Conservation (phyloP, 35 echinoderm and acorn worm species). For the Lytechinus pictus region DNA sequence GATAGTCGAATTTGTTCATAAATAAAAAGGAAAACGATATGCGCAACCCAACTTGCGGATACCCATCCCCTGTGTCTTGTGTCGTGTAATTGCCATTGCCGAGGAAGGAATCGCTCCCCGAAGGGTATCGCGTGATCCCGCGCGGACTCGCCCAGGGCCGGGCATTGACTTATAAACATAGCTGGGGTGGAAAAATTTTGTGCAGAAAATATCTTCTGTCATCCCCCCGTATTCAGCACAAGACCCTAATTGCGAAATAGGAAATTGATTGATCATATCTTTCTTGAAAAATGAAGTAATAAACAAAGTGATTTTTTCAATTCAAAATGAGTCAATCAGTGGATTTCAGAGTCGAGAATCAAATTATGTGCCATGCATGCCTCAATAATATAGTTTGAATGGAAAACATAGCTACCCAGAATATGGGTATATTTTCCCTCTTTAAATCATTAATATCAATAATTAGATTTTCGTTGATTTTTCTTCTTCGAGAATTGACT, state of each 20-base stretch:
- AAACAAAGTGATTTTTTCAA: constrained; percentile 44
- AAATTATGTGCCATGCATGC: constrained; percentile 45
- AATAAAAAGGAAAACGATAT: constrained; percentile 56
- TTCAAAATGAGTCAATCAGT: constrained; percentile 30
- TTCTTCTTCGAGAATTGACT: not conserved
- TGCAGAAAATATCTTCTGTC: constrained; percentile 26
- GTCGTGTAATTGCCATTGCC: constrained; percentile 46
- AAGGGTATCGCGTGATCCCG: constrained; percentile 22
- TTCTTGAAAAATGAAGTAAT: not conserved
- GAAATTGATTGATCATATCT: constrained; percentile 54
- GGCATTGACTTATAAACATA: constrained; percentile 39
- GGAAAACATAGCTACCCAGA: not conserved
- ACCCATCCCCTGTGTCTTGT: constrained; percentile 44
- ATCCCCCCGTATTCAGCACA: not conserved
- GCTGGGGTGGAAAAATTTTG: constrained; percentile 29
- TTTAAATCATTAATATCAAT: not conserved
- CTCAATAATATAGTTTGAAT: not conserved
- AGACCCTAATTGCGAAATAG: constrained; percentile 45
- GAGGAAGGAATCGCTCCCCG: constrained; percentile 36
- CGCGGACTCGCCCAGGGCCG: constrained; percentile 27
- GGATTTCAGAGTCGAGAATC: constrained; percentile 44
- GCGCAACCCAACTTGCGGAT: constrained; percentile 18
- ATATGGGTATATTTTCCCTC: not conserved
- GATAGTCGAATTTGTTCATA: constrained; percentile 54
- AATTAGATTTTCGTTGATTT: constrained; percentile 36